Conservation (phyloP, 2,888 invertebrate species). For the Cyrtodaria siliqua region DNA sequence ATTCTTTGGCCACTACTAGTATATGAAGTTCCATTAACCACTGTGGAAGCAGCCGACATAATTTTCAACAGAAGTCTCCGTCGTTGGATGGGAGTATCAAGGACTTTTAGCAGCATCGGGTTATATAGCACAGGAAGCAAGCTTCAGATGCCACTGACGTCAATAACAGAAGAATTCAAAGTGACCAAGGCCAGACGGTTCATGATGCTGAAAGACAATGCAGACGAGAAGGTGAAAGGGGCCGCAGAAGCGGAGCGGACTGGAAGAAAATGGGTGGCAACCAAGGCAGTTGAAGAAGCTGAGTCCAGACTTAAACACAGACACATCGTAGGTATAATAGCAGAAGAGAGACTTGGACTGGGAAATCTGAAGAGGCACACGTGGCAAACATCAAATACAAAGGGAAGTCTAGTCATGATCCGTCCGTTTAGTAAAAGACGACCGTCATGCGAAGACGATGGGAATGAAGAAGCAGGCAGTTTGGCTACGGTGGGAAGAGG, state of each 20-base stretch:
- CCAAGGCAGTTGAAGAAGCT: background rate
- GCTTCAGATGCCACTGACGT: no score
- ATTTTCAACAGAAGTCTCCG: slow-evolving; percentile 9
- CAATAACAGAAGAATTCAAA: slow-evolving; percentile 7
- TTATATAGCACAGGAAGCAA: no score
- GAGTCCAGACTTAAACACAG: slow-evolving; percentile 7
- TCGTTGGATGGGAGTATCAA: no score
- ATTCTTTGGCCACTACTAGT: no score
- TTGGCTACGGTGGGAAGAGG: slow-evolving; percentile 4
- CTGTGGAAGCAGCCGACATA: background rate
- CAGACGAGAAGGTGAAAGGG: no score
- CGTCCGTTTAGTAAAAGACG: background rate
- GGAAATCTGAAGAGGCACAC: background rate
- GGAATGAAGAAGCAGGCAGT: slow-evolving; percentile 15
- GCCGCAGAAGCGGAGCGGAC: background rate
- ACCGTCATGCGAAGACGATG: background rate
- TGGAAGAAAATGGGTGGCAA: no score
- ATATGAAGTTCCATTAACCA: background rate
- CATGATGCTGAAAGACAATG: slow-evolving; percentile 25
- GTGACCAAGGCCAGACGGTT: slow-evolving; percentile 19
- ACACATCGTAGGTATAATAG: slow-evolving; percentile 18
- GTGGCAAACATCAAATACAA: background rate
- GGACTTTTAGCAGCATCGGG: no score
- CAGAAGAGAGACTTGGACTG: no score
- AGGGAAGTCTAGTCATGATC: background rate